A percentile compares a stretch with the other conserved stretches of the same genome.
These are phyloP conservation scores for Kryptolebias marmoratus DNA, from an alignment of 2,113 vertebrate genomes.

Conservation along the genomic window DNA sequence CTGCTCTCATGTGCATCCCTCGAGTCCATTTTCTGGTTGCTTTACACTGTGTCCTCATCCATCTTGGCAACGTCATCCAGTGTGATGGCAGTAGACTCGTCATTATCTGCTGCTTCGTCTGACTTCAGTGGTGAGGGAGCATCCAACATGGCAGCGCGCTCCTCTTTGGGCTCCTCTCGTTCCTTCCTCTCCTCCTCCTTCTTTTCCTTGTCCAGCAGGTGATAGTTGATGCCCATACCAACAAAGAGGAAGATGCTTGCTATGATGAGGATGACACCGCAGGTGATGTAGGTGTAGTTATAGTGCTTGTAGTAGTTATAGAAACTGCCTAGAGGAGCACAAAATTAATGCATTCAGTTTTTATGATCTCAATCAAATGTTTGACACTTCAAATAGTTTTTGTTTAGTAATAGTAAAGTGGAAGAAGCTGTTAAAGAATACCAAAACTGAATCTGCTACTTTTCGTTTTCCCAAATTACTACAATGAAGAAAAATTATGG, in stretches of 20 bases:
- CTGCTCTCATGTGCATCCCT: slow-evolving; percentile 13
- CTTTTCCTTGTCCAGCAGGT: slow-evolving; percentile 84
- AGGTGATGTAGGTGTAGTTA: slow-evolving; percentile 92
- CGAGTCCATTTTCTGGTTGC: not conserved
- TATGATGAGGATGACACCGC: slow-evolving; percentile 86
- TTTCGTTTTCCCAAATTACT: too few relatives aligned
- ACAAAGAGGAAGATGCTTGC: slow-evolving; percentile 88
- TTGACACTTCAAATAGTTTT: too few relatives aligned
- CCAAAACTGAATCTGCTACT: too few relatives aligned
- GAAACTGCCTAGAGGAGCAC: slow-evolving; percentile 80
- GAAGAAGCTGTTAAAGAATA: too few relatives aligned
- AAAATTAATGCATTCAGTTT: not conserved
- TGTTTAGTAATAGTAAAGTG: too few relatives aligned
- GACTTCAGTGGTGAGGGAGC: slow-evolving; percentile 41
- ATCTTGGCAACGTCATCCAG: slow-evolving; percentile 60
- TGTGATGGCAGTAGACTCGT: not conserved
- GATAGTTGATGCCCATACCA: slow-evolving; percentile 95
- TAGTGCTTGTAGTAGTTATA: slow-evolving; percentile 87
- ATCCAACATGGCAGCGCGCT: slow-evolving; percentile 65
- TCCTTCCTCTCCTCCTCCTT: slow-evolving; percentile 74
- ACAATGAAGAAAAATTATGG: too few relatives aligned
- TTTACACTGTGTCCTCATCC: slow-evolving; percentile 74
- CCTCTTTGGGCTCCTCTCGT: slow-evolving; percentile 79
- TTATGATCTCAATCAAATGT: not conserved
- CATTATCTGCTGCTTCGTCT: not conserved